Percentiles rank a stretch among this genome's conserved stretches.
These are phyloP conservation scores for Phyllostomus hastatus DNA, from an alignment of 2,113 vertebrate genomes.

Conservation along the genomic window DNA sequence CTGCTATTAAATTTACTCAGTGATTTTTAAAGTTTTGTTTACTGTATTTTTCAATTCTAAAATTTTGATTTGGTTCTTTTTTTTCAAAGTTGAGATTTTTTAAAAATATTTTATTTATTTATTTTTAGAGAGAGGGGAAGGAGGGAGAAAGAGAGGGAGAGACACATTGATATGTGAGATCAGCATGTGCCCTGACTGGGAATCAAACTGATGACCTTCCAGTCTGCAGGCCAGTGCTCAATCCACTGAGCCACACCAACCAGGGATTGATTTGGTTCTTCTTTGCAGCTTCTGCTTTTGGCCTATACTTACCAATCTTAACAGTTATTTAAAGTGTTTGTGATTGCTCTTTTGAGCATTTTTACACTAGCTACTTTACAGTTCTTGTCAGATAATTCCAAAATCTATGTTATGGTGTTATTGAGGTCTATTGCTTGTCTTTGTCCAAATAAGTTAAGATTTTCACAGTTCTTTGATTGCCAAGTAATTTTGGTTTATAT, in stretches of 20 bases:
- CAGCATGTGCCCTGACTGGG: no score
- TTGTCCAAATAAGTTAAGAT: neutral
- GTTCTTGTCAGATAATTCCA: neutral
- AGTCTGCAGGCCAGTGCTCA: no score
- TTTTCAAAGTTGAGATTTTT: no score
- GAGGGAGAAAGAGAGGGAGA: no score
- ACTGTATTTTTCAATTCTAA: neutral
- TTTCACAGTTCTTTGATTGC: neutral
- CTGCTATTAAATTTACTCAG: neutral
- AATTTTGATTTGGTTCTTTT: neutral
- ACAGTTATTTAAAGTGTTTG: neutral
- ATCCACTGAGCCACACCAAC: no score
- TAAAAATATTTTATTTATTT: no score
- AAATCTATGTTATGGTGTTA: neutral
- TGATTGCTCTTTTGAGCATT: neutral
- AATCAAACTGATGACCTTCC: no score
- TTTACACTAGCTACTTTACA: conserved; percentile 3
- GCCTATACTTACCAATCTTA: neutral
- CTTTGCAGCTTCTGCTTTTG: neutral
- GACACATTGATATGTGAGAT: no score
- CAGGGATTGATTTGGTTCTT: neutral
- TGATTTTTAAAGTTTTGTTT: neutral
- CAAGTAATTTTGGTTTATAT: neutral
- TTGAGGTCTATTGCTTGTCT: neutral
- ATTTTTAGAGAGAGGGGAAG: no score